A percentile compares a stretch with the other conserved stretches of the same genome.
These are phyloP conservation scores for Pectinophora gossypiella DNA, from an alignment of 1,140 invertebrate genomes.

Conservation along the genomic window DNA sequence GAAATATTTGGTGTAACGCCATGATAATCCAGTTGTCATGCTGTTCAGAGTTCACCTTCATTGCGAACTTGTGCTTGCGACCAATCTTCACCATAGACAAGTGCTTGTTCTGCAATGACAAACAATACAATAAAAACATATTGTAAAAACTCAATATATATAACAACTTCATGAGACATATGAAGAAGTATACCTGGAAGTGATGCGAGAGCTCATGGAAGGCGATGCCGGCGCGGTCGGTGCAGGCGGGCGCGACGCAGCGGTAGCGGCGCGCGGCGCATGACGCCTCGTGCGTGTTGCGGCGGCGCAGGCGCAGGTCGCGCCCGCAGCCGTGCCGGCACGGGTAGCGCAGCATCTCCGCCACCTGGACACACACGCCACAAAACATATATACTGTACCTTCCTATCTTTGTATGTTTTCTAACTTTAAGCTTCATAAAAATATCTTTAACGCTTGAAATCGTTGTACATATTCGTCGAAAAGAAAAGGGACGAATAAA, in stretches of 20 bases:
- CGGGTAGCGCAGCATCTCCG: constrained; percentile 64
- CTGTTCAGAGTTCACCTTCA: constrained; percentile 42
- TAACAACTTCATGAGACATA: not conserved
- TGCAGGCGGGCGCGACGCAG: constrained; percentile 46
- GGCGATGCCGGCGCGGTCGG: constrained; percentile 21
- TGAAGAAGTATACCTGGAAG: constrained; percentile 30
- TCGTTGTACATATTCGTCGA: no score
- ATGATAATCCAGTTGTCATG: constrained; percentile 45
- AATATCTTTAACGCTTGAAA: no score
- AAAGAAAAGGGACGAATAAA: no score
- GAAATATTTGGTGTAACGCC: constrained; percentile 41
- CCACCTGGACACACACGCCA: constrained; percentile 48
- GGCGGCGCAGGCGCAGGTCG: constrained; percentile 41
- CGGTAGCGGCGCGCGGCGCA: constrained; percentile 48
- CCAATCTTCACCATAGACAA: constrained; percentile 34
- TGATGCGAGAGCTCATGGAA: constrained; percentile 29
- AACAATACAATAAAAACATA: not conserved
- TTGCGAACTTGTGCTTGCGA: constrained; percentile 35
- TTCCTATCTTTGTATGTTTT: no score
- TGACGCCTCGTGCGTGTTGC: constrained; percentile 50
- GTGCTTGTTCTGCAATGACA: constrained; percentile 33
- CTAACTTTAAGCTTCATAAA: no score
- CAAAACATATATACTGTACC: no score
- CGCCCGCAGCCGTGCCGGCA: constrained; percentile 65
- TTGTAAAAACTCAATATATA: not conserved